Conservation (phyloP, 2,113 vertebrate genomes). For the Gadus macrocephalus region DNA sequence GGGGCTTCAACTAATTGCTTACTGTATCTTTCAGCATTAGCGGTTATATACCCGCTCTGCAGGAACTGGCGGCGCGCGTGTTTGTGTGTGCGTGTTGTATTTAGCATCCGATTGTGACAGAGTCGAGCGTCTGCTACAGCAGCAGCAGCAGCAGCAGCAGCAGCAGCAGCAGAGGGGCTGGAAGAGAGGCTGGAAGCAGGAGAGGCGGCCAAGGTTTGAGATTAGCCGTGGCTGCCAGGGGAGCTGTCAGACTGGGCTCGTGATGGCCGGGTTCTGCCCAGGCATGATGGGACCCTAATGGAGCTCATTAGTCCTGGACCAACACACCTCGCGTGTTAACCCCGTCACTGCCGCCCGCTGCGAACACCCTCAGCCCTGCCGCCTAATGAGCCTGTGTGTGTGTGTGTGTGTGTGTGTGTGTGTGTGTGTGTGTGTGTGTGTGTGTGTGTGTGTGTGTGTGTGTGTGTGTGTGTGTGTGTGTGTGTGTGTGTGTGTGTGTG, state of each 20-base stretch:
- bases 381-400: background rate
- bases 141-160: background rate
- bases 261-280: background rate
- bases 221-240: slow-evolving; percentile 3
- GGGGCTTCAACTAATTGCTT: background rate
- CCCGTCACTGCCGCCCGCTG: background rate
- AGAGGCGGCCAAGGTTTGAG: background rate
- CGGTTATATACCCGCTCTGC: background rate
- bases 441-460: too few species aligned
- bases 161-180: background rate
- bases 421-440: too few species aligned
- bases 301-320: slow-evolving; percentile 19
- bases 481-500: too few species aligned
- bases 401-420: too few species aligned
- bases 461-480: too few species aligned
- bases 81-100: background rate
- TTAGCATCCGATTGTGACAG: background rate
- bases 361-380: background rate
- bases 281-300: slow-evolving; percentile 14
- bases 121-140: background rate
- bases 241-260: background rate
- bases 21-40: background rate
- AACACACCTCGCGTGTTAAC: slow-evolving; percentile 5
- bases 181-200: background rate
- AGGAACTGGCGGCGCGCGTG: background rate